phyloP scores from a whole-genome alignment of 2,113 vertebrate species.

The Nibea coibor region DNA sequence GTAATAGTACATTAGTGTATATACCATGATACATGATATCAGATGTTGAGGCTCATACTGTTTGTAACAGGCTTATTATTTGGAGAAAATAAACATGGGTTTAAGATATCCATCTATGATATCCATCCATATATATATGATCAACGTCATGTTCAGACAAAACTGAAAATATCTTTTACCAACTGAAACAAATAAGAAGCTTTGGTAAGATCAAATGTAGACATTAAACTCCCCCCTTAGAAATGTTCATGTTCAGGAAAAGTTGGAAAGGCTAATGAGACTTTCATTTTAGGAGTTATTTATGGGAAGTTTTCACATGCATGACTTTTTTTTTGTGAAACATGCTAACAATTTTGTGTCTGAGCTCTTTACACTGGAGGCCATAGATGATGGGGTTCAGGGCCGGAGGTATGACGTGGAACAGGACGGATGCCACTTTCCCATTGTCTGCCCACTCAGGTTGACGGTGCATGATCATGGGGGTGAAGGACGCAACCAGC shows the following conservation, averaged over 20 bases:
- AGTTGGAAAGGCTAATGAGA: too few species aligned
- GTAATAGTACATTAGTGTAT: too few species aligned
- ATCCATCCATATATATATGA: too few species aligned
- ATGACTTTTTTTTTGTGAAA: slow-evolving; percentile 17
- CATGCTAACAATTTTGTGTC: slow-evolving; percentile 21
- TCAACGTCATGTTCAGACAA: too few species aligned
- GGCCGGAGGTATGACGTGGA: slow-evolving; percentile 31
- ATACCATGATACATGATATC: too few species aligned
- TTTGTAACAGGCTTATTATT: too few species aligned
- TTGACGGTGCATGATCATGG: slow-evolving; percentile 51
- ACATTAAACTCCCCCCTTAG: not conserved
- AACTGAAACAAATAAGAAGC: too few species aligned
- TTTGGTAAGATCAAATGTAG: not conserved
- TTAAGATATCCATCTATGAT: too few species aligned
- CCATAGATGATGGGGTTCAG: slow-evolving; percentile 70
- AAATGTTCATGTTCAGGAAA: not conserved
- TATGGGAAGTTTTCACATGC: not conserved
- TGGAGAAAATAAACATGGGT: too few species aligned
- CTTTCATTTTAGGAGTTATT: not conserved
- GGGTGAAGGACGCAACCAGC: slow-evolving; percentile 9
- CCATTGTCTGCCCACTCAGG: slow-evolving; percentile 33
- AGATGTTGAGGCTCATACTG: too few species aligned
- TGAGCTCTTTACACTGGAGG: slow-evolving; percentile 65
- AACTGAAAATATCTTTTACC: too few species aligned
- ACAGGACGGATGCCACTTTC: slow-evolving; percentile 53